These are phyloP conservation scores for Apolygus lucorum DNA, from an alignment of 1,140 invertebrate species.

Conservation along the genomic window DNA sequence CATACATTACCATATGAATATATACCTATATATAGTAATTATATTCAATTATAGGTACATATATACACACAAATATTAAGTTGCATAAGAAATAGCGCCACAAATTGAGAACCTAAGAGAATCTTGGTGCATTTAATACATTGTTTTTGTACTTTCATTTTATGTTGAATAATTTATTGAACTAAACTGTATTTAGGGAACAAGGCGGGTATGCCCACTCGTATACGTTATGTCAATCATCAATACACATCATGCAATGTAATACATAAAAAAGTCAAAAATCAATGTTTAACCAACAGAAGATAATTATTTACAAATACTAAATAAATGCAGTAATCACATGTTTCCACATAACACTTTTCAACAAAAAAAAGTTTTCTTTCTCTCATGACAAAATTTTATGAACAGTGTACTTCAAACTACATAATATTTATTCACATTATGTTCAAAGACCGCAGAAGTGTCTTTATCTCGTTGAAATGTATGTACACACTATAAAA, in stretches of 20 bases:
- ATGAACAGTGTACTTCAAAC: not conserved
- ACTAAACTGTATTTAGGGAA: slow-evolving; percentile 24
- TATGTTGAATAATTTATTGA: slow-evolving; percentile 25
- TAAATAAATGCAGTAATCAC: slow-evolving; percentile 24
- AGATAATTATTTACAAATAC: slow-evolving; percentile 23
- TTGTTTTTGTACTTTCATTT: slow-evolving; percentile 26
- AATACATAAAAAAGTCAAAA: slow-evolving; percentile 18
- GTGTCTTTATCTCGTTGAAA: not conserved
- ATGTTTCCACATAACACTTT: slow-evolving; percentile 20
- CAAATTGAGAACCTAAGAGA: slow-evolving; percentile 24
- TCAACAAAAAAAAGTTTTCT: slow-evolving; percentile 12
- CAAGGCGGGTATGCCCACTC: slow-evolving; percentile 25
- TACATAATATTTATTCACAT: not conserved
- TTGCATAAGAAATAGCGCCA: slow-evolving; percentile 27
- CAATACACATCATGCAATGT: slow-evolving; percentile 9
- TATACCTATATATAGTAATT: slow-evolving; percentile 27
- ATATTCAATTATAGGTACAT: slow-evolving; percentile 26
- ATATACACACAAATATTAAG: slow-evolving; percentile 27
- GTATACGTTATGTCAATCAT: slow-evolving; percentile 15
- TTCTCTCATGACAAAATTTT: not conserved
- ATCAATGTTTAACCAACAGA: slow-evolving; percentile 16
- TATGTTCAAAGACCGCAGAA: not conserved
- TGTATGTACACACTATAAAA: slow-evolving; percentile 3
- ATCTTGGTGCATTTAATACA: slow-evolving; percentile 28
- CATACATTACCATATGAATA: slow-evolving; percentile 28